Evolutionary conservation across 2,797 vertebrate genomes (phyloP), one percentile per base, ranked within the genome.

Genomic region (Dryobates pubescens): DNA sequence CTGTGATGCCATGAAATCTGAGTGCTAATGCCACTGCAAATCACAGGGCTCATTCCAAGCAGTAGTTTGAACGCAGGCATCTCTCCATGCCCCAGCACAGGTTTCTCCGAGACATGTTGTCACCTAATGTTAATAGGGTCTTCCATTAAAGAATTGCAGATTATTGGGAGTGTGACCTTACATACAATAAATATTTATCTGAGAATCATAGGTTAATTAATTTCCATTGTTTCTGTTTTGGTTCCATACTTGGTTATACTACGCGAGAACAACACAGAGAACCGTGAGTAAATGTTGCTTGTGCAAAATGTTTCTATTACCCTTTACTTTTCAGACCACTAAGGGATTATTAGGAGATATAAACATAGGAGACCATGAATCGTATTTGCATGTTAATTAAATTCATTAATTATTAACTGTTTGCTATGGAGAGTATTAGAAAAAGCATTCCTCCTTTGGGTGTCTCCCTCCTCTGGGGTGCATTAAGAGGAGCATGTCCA

Each of bases 361-460:
- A 97, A 96, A 96, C 97, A 96, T 94, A 95, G 95, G 95, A 95
- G 96, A 94, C 95, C 96, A 96, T 96, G 96, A 93, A 95, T 97
- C 95, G 96, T 96, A 97, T 98, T 97, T 97, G 96, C 97, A 97
- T 97, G 92, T 93, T 97, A 97, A 98, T 98, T 95, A 97, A 97
- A 95, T 7, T 63, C 91, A 97, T 97, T 96, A 97, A 98, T 98
- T 97, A 97, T 97, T 95, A 96, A 98, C 97, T 95, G 94, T 97
- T 97, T 97, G 89, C 95, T 88, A 76, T 92, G 82, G 91, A 92
- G 95, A 90, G 77, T 95, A 95, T 93, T 94, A 92, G 96, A 96
- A 96, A 95, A 90, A 86, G 87, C 95, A 96, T 93, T 96, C 65
- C 92, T 93, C 38, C 15, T 43, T 17, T 43, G 41, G 41, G 41